A percentile compares a stretch with the other conserved stretches of the same genome.
Conservation (phyloP, 1,140 invertebrate genomes). For the Drosophila kohkoa region DNA sequence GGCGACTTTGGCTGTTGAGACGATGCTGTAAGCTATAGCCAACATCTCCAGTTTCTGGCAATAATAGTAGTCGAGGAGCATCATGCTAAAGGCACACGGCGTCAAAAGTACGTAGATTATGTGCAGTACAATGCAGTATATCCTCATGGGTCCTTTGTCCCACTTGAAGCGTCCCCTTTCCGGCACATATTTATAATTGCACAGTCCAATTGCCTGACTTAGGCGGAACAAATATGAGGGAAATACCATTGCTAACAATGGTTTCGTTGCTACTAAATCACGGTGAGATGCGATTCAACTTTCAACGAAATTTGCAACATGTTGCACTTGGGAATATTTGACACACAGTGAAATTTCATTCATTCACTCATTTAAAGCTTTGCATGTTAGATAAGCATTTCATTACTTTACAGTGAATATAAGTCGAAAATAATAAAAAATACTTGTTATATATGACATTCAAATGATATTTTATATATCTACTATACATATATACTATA, state of each 20-base stretch:
- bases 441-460: too few species aligned
- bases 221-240: constrained; percentile 6
- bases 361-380: too few species aligned
- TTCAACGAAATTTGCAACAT: too few species aligned
- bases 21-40: constrained; percentile 46
- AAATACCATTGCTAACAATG: constrained; percentile 3
- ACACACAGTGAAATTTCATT: too few species aligned
- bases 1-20: constrained; percentile 18
- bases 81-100: constrained; percentile 24
- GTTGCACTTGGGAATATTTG: too few species aligned
- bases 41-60: constrained; percentile 50
- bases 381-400: too few species aligned
- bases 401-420: too few species aligned
- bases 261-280: background rate
- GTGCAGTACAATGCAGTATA: constrained; percentile 51
- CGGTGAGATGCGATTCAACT: background rate
- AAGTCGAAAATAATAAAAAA: too few species aligned
- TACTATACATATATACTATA: too few species aligned
- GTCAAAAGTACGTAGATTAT: constrained; percentile 46
- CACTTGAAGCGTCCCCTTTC: constrained; percentile 8
- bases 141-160: constrained; percentile 27
- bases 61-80: constrained; percentile 34
- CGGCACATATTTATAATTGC: constrained; percentile 47
- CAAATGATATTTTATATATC: too few species aligned
- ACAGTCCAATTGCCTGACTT: constrained; percentile 46